phyloP scores from a whole-genome alignment of 2,113 vertebrate species.

The Phoenicopterus ruber region DNA sequence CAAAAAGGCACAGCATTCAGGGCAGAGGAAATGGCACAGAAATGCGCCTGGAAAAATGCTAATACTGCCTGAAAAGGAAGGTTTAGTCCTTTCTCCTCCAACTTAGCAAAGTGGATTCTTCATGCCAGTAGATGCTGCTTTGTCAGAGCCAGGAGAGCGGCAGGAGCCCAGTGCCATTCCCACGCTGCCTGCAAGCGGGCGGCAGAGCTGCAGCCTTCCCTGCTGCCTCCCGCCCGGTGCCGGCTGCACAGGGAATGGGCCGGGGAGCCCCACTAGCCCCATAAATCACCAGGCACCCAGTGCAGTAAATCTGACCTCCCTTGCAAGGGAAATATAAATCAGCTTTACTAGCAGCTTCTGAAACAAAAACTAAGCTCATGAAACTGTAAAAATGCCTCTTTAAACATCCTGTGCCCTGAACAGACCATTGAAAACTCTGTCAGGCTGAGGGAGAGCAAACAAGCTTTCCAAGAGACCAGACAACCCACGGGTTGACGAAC shows the following conservation, averaged over 20 bases:
- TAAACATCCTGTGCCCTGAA: not conserved
- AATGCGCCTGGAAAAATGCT: not conserved
- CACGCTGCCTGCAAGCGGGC: accelerated
- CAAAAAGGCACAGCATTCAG: not conserved
- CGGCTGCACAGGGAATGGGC: not conserved
- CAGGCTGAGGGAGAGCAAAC: not conserved
- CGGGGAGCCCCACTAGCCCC: accelerated
- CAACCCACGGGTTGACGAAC: not conserved
- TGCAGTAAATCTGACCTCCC: not conserved
- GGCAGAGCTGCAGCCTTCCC: not conserved
- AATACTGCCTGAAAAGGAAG: not conserved
- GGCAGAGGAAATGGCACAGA: not conserved
- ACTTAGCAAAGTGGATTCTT: not conserved
- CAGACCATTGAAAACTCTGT: not conserved
- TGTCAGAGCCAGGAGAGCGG: not conserved
- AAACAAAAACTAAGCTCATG: slow-evolving; percentile 4
- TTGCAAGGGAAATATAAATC: slow-evolving; percentile 35
- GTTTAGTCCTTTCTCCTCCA: not conserved
- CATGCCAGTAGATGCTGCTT: not conserved
- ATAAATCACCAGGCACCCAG: slow-evolving; percentile 14
- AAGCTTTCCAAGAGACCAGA: not conserved
- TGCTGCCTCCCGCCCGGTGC: accelerated
- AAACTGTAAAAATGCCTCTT: slow-evolving; percentile 36
- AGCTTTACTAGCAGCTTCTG: slow-evolving; percentile 53
- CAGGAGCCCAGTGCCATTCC: not conserved